Evolutionary conservation across 2,888 invertebrate species (phyloP), one percentile per base, ranked within the genome.

Genomic region (Aphidius colemani): DNA sequence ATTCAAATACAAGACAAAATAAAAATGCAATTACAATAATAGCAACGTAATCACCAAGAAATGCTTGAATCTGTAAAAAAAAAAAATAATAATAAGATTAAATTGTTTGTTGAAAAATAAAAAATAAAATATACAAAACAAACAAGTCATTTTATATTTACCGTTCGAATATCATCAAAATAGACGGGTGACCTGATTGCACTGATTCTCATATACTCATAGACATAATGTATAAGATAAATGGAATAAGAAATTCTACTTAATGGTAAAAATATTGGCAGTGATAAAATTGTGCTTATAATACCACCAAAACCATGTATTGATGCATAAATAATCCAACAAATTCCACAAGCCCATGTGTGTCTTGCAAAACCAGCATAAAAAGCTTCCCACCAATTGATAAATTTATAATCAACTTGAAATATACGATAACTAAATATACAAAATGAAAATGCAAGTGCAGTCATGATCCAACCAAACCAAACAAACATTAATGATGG

Each of bases 301-400:
- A 67, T 59, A 83, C 85, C 84, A 75, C 85, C 86, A 71, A 84
- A 79, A 44, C 85, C 85, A 51, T 82, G 78, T 18, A 80, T 76
- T 68, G 85, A 85, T 48, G 84, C 83, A 71, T 84, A 84, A 58
- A 87, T 82, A 7, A 87, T 79, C 86, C 86, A 86, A 48, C 77
- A 78, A 8, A 86, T 69, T 4, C 83, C 82, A 5, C 82, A 59
- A 1, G 82, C 80, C 86, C 86, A 87, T 8, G 80, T 77, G 9
- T 84, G 81, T 66, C 84, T 75, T 51, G 80, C 77, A 44, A 84
- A 69, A 5, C 83, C 77, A 49, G 84, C 74, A 70, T 84, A 86
- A 46, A 82, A 65, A n/a, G 79, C 75, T 53, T 81, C 79, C 70
- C 78, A 78, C 59, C 74, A 63, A 56, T 70, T 67, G 63, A 82